These are phyloP conservation scores for Mycetomoellerius zeteki DNA, from an alignment of 1,140 invertebrate genomes.

Conservation along the genomic window DNA sequence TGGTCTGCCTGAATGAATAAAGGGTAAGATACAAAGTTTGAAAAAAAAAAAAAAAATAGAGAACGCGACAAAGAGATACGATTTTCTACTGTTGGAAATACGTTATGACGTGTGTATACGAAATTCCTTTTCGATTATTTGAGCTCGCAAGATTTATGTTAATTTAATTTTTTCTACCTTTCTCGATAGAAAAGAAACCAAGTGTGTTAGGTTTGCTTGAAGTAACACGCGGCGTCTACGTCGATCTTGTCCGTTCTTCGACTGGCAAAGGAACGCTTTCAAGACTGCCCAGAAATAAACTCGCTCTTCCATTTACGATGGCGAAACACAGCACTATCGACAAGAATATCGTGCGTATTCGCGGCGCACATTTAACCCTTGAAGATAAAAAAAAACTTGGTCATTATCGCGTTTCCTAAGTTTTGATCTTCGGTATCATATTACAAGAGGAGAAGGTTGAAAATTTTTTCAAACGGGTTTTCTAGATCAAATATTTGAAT, in stretches of 20 bases:
- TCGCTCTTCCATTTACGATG: slow-evolving; percentile 66
- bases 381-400: slow-evolving; percentile 10
- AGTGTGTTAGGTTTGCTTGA: not conserved
- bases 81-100: not conserved
- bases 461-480: not conserved
- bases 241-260: slow-evolving; percentile 60
- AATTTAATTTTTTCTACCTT: not conserved
- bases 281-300: slow-evolving; percentile 74
- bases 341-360: slow-evolving; percentile 59
- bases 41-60: slow-evolving; percentile 25
- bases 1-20: not conserved
- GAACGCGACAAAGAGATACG: not conserved
- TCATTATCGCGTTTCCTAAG: not conserved
- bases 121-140: not conserved
- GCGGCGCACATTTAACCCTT: slow-evolving; percentile 16
- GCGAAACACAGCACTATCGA: slow-evolving; percentile 52
- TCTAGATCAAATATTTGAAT: not conserved
- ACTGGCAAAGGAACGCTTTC: slow-evolving; percentile 75
- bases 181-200: not conserved
- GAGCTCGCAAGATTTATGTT: not conserved
- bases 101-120: not conserved
- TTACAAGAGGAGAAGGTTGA: too few species aligned
- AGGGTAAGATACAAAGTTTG: slow-evolving; percentile 1
- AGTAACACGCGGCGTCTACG: slow-evolving; percentile 42
- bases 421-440: not conserved